phyloP scores from a whole-genome alignment of 1,140 invertebrate genomes.

The Lamellibrachia luymesi region DNA sequence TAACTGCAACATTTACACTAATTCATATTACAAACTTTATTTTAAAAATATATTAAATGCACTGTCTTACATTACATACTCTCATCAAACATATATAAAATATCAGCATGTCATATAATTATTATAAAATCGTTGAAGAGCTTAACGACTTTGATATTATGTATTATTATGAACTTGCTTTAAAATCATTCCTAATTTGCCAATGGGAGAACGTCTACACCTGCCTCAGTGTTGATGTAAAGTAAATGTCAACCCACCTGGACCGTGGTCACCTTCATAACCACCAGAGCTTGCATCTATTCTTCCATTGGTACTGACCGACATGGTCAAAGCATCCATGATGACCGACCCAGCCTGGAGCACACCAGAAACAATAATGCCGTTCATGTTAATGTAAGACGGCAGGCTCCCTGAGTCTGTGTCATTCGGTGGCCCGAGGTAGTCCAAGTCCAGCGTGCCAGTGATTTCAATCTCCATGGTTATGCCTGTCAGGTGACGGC shows the following conservation, averaged over 20 bases:
- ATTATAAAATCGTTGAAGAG: too few relatives aligned
- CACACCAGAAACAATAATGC: not conserved
- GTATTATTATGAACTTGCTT: too few relatives aligned
- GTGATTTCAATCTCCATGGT: conserved; percentile 12
- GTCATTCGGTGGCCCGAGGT: conserved; percentile 27
- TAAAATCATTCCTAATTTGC: too few relatives aligned
- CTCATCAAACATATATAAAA: too few relatives aligned
- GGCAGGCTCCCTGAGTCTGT: conserved; percentile 17
- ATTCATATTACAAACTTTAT: too few relatives aligned
- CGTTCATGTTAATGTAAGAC: conserved; percentile 22
- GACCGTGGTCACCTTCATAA: conserved; percentile 32
- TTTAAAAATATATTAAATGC: too few relatives aligned
- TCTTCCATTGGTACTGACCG: conserved; percentile 26
- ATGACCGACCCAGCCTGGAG: conserved; percentile 33
- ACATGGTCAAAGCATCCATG: conserved; percentile 28
- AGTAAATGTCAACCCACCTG: conserved; percentile 28
- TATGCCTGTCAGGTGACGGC: not conserved
- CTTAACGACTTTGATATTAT: too few relatives aligned
- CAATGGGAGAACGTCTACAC: too few relatives aligned
- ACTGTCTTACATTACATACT: too few relatives aligned
- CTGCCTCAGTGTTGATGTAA: not conserved
- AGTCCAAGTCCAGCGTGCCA: conserved; percentile 33
- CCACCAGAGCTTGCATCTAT: conserved; percentile 37
- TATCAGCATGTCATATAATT: too few relatives aligned
- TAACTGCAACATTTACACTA: too few relatives aligned